Evolutionary conservation across 2,113 vertebrate genomes (phyloP).

Genomic region (Fulica atra): DNA sequence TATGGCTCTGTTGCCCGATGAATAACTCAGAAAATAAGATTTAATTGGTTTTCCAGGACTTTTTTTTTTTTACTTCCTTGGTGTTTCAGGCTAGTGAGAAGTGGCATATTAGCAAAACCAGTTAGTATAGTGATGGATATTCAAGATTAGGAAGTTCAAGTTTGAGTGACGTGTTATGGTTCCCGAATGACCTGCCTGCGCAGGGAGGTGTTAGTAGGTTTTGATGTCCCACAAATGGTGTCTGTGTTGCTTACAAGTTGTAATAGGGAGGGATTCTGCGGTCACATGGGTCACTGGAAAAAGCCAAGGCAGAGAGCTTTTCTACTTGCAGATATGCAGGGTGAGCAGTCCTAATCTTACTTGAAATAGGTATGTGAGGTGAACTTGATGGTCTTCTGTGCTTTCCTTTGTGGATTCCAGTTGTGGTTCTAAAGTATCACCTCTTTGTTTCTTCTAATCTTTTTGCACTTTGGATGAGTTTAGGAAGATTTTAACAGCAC

Average conservation of each 20-base stretch:
- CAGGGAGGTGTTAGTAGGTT: not conserved
- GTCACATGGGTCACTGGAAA: not conserved
- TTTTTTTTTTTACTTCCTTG: not conserved
- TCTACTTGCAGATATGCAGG: not conserved
- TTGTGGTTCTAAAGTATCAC: not conserved
- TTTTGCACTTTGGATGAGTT: not conserved
- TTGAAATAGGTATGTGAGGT: not conserved
- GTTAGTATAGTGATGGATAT: not conserved
- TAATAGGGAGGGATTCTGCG: not conserved
- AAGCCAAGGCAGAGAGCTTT: not conserved
- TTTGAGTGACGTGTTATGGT: not conserved
- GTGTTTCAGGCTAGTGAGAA: not conserved
- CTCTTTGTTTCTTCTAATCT: not conserved
- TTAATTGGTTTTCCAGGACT: not conserved
- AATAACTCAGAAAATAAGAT: not conserved
- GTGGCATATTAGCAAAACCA: not conserved
- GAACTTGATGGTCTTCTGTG: not conserved
- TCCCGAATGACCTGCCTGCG: not conserved
- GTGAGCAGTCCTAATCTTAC: not conserved
- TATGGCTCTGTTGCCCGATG: not conserved
- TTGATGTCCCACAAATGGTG: not conserved
- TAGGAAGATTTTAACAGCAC: not conserved
- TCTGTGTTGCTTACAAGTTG: not conserved
- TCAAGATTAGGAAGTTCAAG: not conserved
- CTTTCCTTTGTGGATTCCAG: not conserved